phyloP scores from a whole-genome alignment of 2,113 vertebrate genomes.

The Ptychochromis oligacanthus region DNA sequence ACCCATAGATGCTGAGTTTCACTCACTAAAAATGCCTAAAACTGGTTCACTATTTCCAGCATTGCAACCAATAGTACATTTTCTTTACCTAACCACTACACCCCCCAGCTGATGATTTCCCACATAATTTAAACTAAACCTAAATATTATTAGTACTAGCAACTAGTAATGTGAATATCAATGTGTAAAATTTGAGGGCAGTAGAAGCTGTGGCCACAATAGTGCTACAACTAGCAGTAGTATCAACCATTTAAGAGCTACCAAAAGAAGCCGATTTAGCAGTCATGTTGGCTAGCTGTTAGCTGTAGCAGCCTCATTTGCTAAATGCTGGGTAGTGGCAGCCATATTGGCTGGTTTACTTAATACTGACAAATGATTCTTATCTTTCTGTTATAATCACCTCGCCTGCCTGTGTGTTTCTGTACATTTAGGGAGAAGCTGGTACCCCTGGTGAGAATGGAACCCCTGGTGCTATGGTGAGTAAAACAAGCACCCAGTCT shows the following conservation, averaged over 20 bases:
- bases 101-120: not conserved
- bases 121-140: not conserved
- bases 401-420: not conserved
- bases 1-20: not conserved
- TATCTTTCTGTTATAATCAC: not conserved
- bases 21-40: not conserved
- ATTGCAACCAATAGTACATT: not conserved
- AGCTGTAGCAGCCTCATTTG: not conserved
- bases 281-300: not conserved
- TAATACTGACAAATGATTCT: not conserved
- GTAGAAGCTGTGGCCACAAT: not conserved
- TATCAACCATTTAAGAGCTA: not conserved
- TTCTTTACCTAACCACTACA: not conserved
- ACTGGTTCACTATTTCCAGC: not conserved
- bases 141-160: not conserved
- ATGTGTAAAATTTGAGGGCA: not conserved
- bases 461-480: slow-evolving; percentile 94
- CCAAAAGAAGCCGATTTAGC: not conserved
- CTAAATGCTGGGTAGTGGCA: not conserved
- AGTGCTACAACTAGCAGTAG: not conserved
- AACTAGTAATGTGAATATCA: not conserved
- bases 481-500: slow-evolving; percentile 5
- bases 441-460: slow-evolving; percentile 94
- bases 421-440: slow-evolving; percentile 85
- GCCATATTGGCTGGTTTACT: not conserved